phyloP scores from a whole-genome alignment of 2,797 vertebrate species.

The Lutjanus campechanus region DNA sequence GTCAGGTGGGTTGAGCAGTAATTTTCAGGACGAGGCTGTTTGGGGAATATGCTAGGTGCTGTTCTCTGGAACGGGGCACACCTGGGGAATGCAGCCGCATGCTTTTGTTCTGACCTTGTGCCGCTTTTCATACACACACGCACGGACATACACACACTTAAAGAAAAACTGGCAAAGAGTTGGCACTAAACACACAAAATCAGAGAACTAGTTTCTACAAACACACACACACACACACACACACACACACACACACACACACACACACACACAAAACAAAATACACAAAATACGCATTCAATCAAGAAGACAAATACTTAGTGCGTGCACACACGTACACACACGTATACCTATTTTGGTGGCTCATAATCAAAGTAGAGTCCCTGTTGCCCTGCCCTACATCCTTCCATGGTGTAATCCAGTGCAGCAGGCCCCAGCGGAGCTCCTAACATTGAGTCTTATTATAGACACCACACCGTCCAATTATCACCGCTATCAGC shows the following conservation, averaged over 20 bases:
- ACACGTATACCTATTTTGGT: slow-evolving; percentile 78
- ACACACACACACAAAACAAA: slow-evolving; percentile 22
- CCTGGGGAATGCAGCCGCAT: slow-evolving; percentile 51
- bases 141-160: slow-evolving; percentile 11
- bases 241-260: slow-evolving; percentile 20
- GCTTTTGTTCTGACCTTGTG: slow-evolving; percentile 65
- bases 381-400: slow-evolving; percentile 84
- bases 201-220: slow-evolving; percentile 31
- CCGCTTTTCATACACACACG: slow-evolving; percentile 27
- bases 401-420: slow-evolving; percentile 84
- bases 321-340: slow-evolving; percentile 35
- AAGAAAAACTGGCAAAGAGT: slow-evolving; percentile 15
- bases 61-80: slow-evolving; percentile 54
- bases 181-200: slow-evolving; percentile 42
- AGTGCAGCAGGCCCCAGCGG: slow-evolving; percentile 77
- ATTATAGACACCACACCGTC: slow-evolving; percentile 83
- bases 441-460: slow-evolving; percentile 80
- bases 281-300: slow-evolving; percentile 12
- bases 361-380: slow-evolving; percentile 86
- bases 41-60: slow-evolving; percentile 62
- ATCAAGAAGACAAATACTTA: slow-evolving; percentile 45
- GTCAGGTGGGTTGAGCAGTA: slow-evolving; percentile 62
- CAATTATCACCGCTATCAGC: slow-evolving; percentile 84
- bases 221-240: slow-evolving; percentile 29
- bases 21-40: slow-evolving; percentile 58